phyloP scores from a whole-genome alignment of 2,888 invertebrate species.

The Aphidius colemani region DNA sequence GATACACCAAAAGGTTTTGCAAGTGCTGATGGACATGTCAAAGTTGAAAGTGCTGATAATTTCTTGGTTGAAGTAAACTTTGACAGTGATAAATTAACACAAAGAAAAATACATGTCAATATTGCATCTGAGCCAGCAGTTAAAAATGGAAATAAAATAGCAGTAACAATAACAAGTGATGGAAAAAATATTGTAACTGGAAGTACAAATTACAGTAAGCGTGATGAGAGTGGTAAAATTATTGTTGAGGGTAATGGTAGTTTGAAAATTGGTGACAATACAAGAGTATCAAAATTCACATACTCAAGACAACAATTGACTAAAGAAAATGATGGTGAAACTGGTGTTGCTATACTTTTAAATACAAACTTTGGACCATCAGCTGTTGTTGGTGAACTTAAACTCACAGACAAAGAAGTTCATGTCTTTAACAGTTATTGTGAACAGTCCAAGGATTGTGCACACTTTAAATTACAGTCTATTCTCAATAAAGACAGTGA shows the following conservation, averaged over 20 bases:
- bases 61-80: conserved; percentile 67
- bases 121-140: conserved; percentile 67
- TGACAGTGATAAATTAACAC: conserved; percentile 68
- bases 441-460: conserved; percentile 79
- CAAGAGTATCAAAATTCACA: conserved; percentile 75
- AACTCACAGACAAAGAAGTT: conserved; percentile 74
- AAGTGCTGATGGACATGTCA: conserved; percentile 61
- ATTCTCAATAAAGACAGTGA: conserved; percentile 53
- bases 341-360: conserved; percentile 70
- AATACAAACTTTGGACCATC: conserved; percentile 73
- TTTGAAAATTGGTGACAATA: conserved; percentile 71
- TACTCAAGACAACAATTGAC: conserved; percentile 69
- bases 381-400: conserved; percentile 73
- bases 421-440: conserved; percentile 74
- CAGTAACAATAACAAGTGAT: conserved; percentile 68
- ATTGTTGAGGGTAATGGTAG: conserved; percentile 78
- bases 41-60: conserved; percentile 68
- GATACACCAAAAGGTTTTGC: conserved; percentile 58
- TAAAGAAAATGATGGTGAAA: conserved; percentile 68
- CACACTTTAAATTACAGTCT: conserved; percentile 72
- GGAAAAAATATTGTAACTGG: conserved; percentile 73
- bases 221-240: conserved; percentile 71
- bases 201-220: conserved; percentile 73
- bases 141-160: conserved; percentile 67
- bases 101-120: conserved; percentile 70